Percentiles rank a stretch among this genome's conserved stretches.
phyloP scores from a whole-genome alignment of 2,797 vertebrate genomes.

The Pseudochromis fuscus region DNA sequence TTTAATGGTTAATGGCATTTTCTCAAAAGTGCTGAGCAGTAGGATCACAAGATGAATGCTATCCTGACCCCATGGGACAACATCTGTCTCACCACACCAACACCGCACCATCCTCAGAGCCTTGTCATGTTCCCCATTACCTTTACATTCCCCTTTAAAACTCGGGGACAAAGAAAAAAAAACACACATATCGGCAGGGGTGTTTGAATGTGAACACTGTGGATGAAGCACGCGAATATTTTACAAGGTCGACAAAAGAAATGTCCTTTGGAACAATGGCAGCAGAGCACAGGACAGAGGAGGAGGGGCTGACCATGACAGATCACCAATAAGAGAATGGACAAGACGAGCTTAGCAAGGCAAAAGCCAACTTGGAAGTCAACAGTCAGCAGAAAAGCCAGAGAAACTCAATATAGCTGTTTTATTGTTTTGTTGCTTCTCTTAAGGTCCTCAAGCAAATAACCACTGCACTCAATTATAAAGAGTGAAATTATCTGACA shows the following conservation, averaged over 20 bases:
- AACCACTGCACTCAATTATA: slow-evolving; percentile 82
- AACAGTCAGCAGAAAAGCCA: slow-evolving; percentile 87
- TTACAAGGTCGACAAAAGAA: slow-evolving; percentile 90
- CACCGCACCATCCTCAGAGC: slow-evolving; percentile 57
- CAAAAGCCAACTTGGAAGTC: slow-evolving; percentile 83
- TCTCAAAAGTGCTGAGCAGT: slow-evolving; percentile 75
- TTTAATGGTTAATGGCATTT: slow-evolving; percentile 77
- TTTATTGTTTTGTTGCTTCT: slow-evolving; percentile 85
- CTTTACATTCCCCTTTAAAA: slow-evolving; percentile 73
- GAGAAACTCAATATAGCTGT: slow-evolving; percentile 80
- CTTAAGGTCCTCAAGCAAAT: slow-evolving; percentile 83
- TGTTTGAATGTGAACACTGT: slow-evolving; percentile 77
- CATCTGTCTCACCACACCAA: slow-evolving; percentile 71
- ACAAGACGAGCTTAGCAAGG: slow-evolving; percentile 88
- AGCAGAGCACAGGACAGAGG: slow-evolving; percentile 75
- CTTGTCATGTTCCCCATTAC: slow-evolving; percentile 72
- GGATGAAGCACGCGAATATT: slow-evolving; percentile 82
- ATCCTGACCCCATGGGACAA: slow-evolving; percentile 65
- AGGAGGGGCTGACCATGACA: slow-evolving; percentile 87
- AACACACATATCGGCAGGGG: slow-evolving; percentile 78
- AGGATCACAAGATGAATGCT: slow-evolving; percentile 59
- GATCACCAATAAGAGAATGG: slow-evolving; percentile 89
- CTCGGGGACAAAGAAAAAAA: slow-evolving; percentile 72
- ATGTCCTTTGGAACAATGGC: slow-evolving; percentile 83
- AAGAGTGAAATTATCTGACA: slow-evolving; percentile 79